Evolutionary conservation across 1,140 invertebrate genomes (phyloP), one percentile per base, ranked within the genome.

Genomic region (Lordiphosa collinella): DNA sequence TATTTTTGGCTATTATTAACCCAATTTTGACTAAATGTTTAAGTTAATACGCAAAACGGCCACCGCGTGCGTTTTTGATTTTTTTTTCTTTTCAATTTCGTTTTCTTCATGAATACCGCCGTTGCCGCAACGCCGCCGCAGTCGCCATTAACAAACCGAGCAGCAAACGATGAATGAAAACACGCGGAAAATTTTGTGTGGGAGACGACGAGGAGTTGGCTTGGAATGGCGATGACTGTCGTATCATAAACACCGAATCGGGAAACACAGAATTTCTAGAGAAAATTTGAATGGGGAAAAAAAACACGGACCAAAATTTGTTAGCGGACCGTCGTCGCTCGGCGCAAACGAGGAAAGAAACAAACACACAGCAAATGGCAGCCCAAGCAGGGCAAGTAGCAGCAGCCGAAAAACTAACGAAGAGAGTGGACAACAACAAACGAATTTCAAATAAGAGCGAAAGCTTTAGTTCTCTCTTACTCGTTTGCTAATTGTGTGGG

Each of bases 331-430:
- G 61, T 72, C 69, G 74, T 73, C 74, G 69, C 75, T 53, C 75
- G 68, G 76, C 72, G 78, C 72, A 74, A 84, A 84, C 76, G 76
- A 82, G 78, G 78, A 82, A 82, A 82, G 78, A 82, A 82, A 73
- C 78, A 54, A 84, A 78, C 76, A 75, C 60, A 51, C 57, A 56
- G 36, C 40, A 48, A 37, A 49, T 55, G 41, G 60, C 65, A 57
- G 54, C 66, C 57, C 37, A 67, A 50, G 38, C 47, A 68, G 62
- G 57, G 41, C 37, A 18, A 40, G 22, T 2, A 18, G 16, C 38
- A 13, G 36, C 61, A 37, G 16, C 14, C 37, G 34, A 36, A 22
- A 50, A 46, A 29, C 44, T 29, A 48, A 31, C 48, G 46, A 32
- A 59, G 51, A 53, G 55, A 54, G 36, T 11, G 11, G n/a, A 32